Evolutionary conservation across 2,113 vertebrate genomes (phyloP).

Genomic region (Okapia johnstoni): DNA sequence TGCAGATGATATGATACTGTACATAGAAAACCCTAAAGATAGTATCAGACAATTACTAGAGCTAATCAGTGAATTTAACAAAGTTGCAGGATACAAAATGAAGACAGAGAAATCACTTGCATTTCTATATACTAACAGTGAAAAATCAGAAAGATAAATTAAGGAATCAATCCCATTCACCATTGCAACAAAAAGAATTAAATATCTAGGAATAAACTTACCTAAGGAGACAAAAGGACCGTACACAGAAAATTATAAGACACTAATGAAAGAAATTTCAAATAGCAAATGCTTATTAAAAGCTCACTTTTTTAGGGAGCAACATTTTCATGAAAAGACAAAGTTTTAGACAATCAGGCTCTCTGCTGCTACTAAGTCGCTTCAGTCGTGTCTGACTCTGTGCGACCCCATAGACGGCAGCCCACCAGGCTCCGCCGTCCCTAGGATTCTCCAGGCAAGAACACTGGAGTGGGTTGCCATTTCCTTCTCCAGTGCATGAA

Average conservation of each 20-base stretch:
- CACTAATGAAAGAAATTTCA: neutral
- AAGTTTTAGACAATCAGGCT: neutral
- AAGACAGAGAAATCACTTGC: neutral
- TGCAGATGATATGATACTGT: neutral
- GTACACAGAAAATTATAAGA: neutral
- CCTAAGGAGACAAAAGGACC: neutral
- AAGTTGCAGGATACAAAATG: neutral
- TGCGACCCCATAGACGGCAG: too few relatives aligned
- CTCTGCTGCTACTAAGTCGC: too few relatives aligned
- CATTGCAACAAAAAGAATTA: neutral
- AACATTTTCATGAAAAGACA: neutral
- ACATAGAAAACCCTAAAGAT: neutral
- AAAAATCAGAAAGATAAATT: neutral
- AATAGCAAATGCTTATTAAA: neutral
- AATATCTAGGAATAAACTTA: neutral
- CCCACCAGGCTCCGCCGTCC: too few relatives aligned
- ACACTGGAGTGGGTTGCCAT: too few relatives aligned
- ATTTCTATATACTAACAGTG: neutral
- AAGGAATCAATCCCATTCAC: neutral
- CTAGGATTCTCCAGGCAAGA: too few relatives aligned
- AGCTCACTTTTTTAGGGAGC: neutral
- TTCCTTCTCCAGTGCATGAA: neutral
- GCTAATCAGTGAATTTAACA: neutral
- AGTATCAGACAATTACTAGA: neutral
- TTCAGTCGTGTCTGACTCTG: too few relatives aligned